Percentiles rank a stretch among this genome's conserved stretches.
Evolutionary conservation across 2,797 vertebrate genomes (phyloP).

Genomic region (Nasua narica): DNA sequence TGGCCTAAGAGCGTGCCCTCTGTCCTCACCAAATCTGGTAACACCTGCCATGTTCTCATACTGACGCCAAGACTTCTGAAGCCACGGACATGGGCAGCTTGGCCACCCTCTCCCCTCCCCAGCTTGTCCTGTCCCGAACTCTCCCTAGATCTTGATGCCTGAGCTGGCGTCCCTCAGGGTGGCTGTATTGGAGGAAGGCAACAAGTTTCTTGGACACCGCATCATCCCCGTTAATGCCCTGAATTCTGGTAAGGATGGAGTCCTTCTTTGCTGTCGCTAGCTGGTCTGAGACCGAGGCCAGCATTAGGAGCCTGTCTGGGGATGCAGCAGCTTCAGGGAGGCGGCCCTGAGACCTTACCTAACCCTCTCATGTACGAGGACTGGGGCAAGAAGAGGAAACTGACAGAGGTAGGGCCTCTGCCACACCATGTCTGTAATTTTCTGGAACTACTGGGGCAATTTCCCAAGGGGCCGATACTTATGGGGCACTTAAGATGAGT

Average conservation of each 20-base stretch:
- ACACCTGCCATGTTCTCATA: not conserved
- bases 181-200: slow-evolving; percentile 93
- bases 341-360: not conserved
- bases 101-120: not conserved
- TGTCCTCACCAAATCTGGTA: not conserved
- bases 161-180: slow-evolving; percentile 94
- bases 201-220: slow-evolving; percentile 96
- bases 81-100: not conserved
- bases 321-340: not conserved
- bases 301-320: not conserved
- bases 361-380: not conserved
- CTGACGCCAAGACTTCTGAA: not conserved
- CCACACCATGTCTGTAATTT: not conserved
- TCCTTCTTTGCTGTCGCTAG: not conserved
- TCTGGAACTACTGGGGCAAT: not conserved
- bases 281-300: not conserved
- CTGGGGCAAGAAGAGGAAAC: not conserved
- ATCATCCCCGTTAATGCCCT: slow-evolving; percentile 94
- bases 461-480: not conserved
- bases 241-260: slow-evolving; percentile 88
- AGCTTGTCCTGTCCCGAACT: not conserved
- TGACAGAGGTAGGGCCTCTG: not conserved
- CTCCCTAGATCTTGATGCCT: slow-evolving; percentile 92
- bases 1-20: not conserved
- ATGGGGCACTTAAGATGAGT: not conserved